Base-by-base conservation (phyloP, 1,140 invertebrate genomes). In the Zaprionus camerounensis region DNA sequence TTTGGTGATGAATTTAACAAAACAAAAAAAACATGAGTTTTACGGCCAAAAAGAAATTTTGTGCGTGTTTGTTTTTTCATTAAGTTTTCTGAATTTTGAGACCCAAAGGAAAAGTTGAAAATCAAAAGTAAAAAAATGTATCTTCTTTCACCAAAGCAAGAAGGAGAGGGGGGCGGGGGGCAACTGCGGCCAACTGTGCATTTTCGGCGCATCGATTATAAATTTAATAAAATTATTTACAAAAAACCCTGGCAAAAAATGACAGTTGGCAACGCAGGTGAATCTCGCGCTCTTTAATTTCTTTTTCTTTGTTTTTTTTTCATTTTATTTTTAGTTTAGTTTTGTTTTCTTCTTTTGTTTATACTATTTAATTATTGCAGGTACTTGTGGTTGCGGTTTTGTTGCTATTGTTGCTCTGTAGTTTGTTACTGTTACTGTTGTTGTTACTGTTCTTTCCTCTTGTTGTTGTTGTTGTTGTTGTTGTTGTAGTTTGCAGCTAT, bases 371-470 rank as follows among this genome's bases (percentile, higher is more conserved):
- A 24, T 51, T 51, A 82, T 92, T 92, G 91, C 91, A 92, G 91
- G 91, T 92, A 92, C 91, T 92, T 92, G 91, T 88, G 91, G 85
- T 92, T 92, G 84, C 91, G 91, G 87, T 92, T 91, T 92, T 80
- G 82, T 90, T 85, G 79, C 78, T 92, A 83, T 86, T 91, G 84
- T 88, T 88, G 81, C 85, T 84, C 76, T 88, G 85, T 88, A 90
- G 56, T 72, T 80, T 80, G 64, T 68, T 82, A 55, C 74, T 56
- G 79, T 46, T 46, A 9, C n/a, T n/a, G 41, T 82, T 56, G 12
- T n/a, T 9, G 49, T 71, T 88, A 74, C 77, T 74, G 77, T 79
- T 55, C 62, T 71, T 20, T 67, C 58, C 51, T 75, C 57, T 74
- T 71, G 44, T 51, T 49, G 46, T 49, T 51, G 46, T 82, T 57